These are phyloP conservation scores for Schizaphis graminum DNA, from an alignment of 2,888 invertebrate species.

Conservation along the genomic window DNA sequence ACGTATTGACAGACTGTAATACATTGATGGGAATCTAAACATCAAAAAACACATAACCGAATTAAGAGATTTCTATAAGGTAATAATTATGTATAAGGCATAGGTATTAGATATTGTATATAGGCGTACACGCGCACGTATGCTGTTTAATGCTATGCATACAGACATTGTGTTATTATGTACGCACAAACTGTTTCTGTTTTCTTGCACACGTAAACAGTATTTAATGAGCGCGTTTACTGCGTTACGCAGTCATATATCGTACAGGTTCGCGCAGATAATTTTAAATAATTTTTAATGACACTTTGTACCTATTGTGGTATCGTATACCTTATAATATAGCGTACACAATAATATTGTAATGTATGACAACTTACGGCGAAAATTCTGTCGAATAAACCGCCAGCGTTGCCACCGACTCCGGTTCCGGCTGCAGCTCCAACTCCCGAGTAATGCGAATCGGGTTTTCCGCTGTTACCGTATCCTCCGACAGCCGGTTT, in stretches of 20 bases:
- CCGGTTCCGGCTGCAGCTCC: constrained; percentile 10
- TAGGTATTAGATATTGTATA: not conserved
- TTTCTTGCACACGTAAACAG: not conserved
- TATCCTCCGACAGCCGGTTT: not conserved
- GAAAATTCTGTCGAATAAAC: constrained; percentile 68
- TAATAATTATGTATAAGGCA: not conserved
- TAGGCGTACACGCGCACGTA: not conserved
- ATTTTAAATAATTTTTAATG: not conserved
- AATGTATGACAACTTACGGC: constrained; percentile 66
- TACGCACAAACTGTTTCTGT: not conserved
- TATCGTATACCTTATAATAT: not conserved
- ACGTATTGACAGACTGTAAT: constrained; percentile 68
- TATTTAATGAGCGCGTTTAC: not conserved
- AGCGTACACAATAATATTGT: too few species aligned
- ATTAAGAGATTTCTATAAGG: not conserved
- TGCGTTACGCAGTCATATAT: not conserved
- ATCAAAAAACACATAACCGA: not conserved
- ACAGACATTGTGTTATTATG: not conserved
- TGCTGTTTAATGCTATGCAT: not conserved
- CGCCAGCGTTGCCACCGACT: constrained; percentile 16
- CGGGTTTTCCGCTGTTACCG: constrained; percentile 45
- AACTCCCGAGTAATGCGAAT: not conserved
- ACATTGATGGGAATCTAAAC: constrained; percentile 69
- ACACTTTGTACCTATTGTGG: not conserved
- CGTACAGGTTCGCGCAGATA: not conserved